Conservation (phyloP, 2,888 invertebrate genomes). For the Drosophila putrida region DNA sequence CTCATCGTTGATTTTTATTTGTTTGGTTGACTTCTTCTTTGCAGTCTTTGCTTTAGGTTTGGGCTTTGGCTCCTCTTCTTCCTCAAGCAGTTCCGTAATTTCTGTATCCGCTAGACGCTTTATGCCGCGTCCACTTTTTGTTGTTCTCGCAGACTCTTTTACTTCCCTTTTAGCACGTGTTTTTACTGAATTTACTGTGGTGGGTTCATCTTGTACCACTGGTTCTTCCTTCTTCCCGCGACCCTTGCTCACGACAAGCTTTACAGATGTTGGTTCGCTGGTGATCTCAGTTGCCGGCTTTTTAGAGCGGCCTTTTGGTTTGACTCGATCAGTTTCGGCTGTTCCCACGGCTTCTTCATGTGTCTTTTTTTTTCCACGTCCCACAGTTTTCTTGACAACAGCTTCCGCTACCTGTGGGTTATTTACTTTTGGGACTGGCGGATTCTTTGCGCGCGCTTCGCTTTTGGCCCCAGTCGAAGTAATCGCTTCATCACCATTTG, state of each 20-base stretch:
- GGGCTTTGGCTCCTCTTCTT: constrained; percentile 20
- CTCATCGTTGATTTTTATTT: constrained; percentile 25
- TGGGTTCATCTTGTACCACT: constrained; percentile 12
- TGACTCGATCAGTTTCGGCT: constrained; percentile 21
- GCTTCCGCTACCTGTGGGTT: neutral
- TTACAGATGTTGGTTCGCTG: constrained; percentile 19
- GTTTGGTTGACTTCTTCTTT: constrained; percentile 46
- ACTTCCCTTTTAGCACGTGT: constrained; percentile 25
- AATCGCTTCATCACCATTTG: constrained; percentile 10
- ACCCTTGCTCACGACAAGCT: constrained; percentile 7
- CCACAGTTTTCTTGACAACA: constrained; percentile 22
- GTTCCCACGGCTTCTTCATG: constrained; percentile 10
- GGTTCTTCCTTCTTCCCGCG: constrained; percentile 43
- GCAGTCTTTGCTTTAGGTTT: constrained; percentile 5
- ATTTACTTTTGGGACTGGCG: constrained; percentile 23
- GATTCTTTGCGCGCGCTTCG: constrained; percentile 63
- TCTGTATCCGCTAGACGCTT: constrained; percentile 64
- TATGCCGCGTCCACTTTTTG: constrained; percentile 49
- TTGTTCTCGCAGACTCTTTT: constrained; percentile 1
- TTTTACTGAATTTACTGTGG: constrained; percentile 4
- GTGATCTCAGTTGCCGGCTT: constrained; percentile 21
- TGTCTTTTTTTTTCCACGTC: constrained; percentile 23
- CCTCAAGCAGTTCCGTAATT: constrained; percentile 52
- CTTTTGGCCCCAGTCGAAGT: constrained; percentile 26
- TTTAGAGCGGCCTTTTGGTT: constrained; percentile 51